Base-by-base conservation (phyloP, 1,140 invertebrate species). In the Saccostrea glomerata region DNA sequence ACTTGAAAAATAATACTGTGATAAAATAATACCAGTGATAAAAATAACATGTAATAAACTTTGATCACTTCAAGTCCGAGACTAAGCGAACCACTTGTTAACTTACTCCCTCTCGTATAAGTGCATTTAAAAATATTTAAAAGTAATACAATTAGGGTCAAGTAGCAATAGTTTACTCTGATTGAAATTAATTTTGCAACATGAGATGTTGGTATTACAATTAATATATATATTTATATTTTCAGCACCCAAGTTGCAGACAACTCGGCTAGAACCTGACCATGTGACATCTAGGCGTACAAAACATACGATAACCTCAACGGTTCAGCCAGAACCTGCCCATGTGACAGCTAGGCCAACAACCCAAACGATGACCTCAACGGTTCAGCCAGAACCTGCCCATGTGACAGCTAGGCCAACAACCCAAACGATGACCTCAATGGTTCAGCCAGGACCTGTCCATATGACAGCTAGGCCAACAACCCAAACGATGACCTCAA, bases 131-230 rank as follows among this genome's bases (percentile, higher is more conserved):
- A 77, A 77, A 77, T 77, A 77, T 23, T 77, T 77, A 77, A 77
- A 77, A 77, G 70, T 77, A 3, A 77, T 77, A 77, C 73, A 77
- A 11, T n/a, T 77, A 77, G 73, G 73, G 73, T 77, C 73, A 77
- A n/a, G 15, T 23, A 77, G 23, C 73, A 77, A 77, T 77, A 77
- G 70, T 77, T 77, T 77, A 77, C 70, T 77, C 70, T 3, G 70
- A 77, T 77, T 77, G 70, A 77, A 77, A 77, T 77, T 77, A 77
- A 77, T 77, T 77, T 77, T 77, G 70, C 70, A 77, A 36, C 36
- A 77, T 77, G 70, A 77, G 23, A 77, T 77, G 70, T 77, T 77
- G 70, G 70, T 77, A 77, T 77, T 15, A 77, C 70, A 77, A 3
- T 5, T 13, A 20, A 9, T 58, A 9, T 58, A 58, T 58, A 58